A percentile compares a stretch with the other conserved stretches of the same genome.
phyloP scores from a whole-genome alignment of 2,113 vertebrate species.

The Lophochroa leadbeateri region DNA sequence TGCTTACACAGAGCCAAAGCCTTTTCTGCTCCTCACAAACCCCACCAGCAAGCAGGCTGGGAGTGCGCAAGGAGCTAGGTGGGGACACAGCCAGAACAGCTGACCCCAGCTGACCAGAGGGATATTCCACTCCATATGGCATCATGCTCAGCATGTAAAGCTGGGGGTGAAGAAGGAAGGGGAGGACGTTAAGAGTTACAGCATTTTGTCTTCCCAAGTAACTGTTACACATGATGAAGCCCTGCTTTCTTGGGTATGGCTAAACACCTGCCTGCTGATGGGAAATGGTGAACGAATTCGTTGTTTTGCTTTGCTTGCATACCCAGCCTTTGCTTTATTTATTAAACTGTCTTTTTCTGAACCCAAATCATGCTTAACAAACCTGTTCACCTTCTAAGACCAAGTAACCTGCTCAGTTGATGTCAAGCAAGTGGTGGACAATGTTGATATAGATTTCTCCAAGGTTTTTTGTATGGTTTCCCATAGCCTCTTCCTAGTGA shows the following conservation, averaged over 20 bases:
- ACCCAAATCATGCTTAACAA: not conserved
- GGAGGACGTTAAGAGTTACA: not conserved
- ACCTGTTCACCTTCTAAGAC: not conserved
- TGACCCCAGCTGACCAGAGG: not conserved
- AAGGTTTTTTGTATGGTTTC: not conserved
- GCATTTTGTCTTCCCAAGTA: not conserved
- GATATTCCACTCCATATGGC: not conserved
- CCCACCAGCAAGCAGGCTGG: not conserved
- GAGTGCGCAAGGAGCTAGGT: not conserved
- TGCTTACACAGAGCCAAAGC: not conserved
- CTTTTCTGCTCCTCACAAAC: not conserved
- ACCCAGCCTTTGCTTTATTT: not conserved
- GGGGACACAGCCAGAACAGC: not conserved
- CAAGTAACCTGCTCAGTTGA: not conserved
- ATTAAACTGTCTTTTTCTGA: not conserved
- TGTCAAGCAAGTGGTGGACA: not conserved
- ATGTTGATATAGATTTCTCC: not conserved
- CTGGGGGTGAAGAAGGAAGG: not conserved
- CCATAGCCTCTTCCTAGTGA: not conserved
- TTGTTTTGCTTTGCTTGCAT: not conserved
- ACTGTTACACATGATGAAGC: not conserved
- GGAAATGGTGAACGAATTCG: not conserved
- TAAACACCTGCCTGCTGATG: not conserved
- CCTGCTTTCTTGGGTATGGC: not conserved
- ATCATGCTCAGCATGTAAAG: not conserved